These are phyloP conservation scores for Andricus grossulariae DNA, from an alignment of 1,140 invertebrate species.

Conservation along the genomic window DNA sequence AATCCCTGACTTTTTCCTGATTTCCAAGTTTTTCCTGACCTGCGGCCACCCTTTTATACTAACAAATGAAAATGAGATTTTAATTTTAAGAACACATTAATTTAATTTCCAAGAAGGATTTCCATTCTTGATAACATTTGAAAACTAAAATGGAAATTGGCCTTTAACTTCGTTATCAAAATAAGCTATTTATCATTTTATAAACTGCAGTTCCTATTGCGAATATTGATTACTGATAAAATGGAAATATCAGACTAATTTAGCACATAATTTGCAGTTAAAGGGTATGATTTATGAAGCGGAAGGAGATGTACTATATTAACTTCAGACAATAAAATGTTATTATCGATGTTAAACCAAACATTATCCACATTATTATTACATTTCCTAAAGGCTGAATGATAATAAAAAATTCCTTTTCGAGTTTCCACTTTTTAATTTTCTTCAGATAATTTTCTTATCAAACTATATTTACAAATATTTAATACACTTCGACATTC, in stretches of 20 bases:
- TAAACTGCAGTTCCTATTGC: neutral
- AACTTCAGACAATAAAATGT: conserved; percentile 76
- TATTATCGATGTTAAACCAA: conserved; percentile 73
- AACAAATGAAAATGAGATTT: too few species aligned
- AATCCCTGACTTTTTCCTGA: too few species aligned
- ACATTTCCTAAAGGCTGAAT: neutral
- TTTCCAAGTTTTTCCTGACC: too few species aligned
- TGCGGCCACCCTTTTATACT: too few species aligned
- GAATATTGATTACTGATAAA: neutral
- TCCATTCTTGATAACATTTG: neutral
- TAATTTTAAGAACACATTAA: too few species aligned
- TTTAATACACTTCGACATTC: neutral
- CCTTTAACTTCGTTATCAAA: neutral
- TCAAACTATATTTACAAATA: conserved; percentile 33
- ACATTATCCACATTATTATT: conserved; percentile 36
- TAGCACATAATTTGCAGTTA: conserved; percentile 48
- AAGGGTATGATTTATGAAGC: conserved; percentile 52
- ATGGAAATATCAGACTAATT: conserved; percentile 48
- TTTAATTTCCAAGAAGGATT: too few species aligned
- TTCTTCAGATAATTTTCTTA: conserved; percentile 17
- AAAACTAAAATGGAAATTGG: neutral
- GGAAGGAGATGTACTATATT: conserved; percentile 67
- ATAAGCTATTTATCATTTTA: neutral
- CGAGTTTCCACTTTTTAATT: neutral
- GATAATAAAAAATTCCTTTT: neutral